Evolutionary conservation across 2,113 vertebrate species (phyloP).

Genomic region (Toxotes jaculatrix): DNA sequence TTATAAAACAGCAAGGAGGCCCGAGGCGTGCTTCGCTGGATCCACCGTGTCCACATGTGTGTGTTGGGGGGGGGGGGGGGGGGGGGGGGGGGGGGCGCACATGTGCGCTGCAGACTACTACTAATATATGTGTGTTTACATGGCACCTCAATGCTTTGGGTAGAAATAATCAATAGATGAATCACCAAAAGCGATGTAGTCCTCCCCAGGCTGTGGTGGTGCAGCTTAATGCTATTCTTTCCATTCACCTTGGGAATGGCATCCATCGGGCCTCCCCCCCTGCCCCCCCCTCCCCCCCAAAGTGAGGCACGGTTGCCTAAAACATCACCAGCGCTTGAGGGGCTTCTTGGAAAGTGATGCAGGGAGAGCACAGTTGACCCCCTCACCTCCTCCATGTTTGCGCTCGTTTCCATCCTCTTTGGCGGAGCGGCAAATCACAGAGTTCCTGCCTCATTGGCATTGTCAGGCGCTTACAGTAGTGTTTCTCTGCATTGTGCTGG

Average conservation of each 20-base stretch:
- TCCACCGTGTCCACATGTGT: slow-evolving; percentile 55
- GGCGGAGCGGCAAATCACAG: slow-evolving; percentile 77
- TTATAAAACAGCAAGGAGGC: slow-evolving; percentile 73
- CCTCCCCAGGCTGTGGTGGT: slow-evolving; percentile 62
- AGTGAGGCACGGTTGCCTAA: slow-evolving; percentile 74
- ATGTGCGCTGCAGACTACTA: slow-evolving; percentile 58
- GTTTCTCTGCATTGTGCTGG: slow-evolving; percentile 75
- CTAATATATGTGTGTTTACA: slow-evolving; percentile 83
- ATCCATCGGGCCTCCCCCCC: slow-evolving; percentile 70
- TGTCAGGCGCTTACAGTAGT: slow-evolving; percentile 76
- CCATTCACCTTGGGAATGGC: slow-evolving; percentile 76
- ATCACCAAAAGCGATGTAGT: slow-evolving; percentile 77
- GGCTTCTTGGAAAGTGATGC: slow-evolving; percentile 78
- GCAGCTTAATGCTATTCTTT: slow-evolving; percentile 80
- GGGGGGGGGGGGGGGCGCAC: too few species aligned
- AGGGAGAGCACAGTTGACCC: slow-evolving; percentile 77
- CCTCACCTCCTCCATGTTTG: slow-evolving; percentile 71
- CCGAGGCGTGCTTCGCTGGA: slow-evolving; percentile 56
- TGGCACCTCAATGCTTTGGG: slow-evolving; percentile 71
- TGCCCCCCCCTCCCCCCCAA: slow-evolving; percentile 69
- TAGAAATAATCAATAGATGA: slow-evolving; percentile 81
- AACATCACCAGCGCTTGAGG: slow-evolving; percentile 74
- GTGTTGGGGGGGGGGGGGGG: slow-evolving; percentile 41
- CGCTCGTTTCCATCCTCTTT: slow-evolving; percentile 75
- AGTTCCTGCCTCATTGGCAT: slow-evolving; percentile 75